Conservation (phyloP, 2,113 vertebrate genomes). For the Oophaga pumilio region DNA sequence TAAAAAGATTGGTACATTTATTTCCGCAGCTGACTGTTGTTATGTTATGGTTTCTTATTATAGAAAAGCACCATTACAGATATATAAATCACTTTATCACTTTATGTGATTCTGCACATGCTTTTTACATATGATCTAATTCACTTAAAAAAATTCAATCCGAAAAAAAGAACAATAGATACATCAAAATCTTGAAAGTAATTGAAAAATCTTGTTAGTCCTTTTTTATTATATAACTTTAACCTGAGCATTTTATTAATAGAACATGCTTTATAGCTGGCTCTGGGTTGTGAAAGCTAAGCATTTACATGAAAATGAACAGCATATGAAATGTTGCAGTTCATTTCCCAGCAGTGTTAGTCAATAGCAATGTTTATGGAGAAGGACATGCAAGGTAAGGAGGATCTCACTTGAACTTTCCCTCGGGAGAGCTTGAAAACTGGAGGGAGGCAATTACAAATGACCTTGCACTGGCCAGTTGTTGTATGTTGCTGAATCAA, state of each 20-base stretch:
- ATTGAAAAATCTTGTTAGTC: slow-evolving; percentile 56
- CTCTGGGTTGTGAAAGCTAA: slow-evolving; percentile 39
- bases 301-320: slow-evolving; percentile 38
- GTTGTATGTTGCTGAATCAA: slow-evolving; percentile 44
- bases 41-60: background rate
- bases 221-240: slow-evolving; percentile 59
- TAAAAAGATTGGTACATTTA: background rate
- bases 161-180: slow-evolving; percentile 11
- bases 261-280: slow-evolving; percentile 42
- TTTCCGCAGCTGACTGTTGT: background rate
- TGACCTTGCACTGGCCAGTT: slow-evolving; percentile 61
- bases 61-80: background rate
- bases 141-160: slow-evolving; percentile 11
- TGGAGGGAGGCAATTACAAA: slow-evolving; percentile 62
- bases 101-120: background rate
- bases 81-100: background rate
- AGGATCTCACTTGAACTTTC: slow-evolving; percentile 50
- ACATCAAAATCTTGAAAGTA: slow-evolving; percentile 51
- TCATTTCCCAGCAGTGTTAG: slow-evolving; percentile 50
- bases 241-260: slow-evolving; percentile 61
- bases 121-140: background rate
- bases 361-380: slow-evolving; percentile 56
- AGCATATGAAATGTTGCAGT: slow-evolving; percentile 43
- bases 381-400: slow-evolving; percentile 57
- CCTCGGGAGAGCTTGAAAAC: slow-evolving; percentile 53